Evolutionary conservation across 23 tunicate species (phyloP).

Genomic region (Phallusia fumigata): DNA sequence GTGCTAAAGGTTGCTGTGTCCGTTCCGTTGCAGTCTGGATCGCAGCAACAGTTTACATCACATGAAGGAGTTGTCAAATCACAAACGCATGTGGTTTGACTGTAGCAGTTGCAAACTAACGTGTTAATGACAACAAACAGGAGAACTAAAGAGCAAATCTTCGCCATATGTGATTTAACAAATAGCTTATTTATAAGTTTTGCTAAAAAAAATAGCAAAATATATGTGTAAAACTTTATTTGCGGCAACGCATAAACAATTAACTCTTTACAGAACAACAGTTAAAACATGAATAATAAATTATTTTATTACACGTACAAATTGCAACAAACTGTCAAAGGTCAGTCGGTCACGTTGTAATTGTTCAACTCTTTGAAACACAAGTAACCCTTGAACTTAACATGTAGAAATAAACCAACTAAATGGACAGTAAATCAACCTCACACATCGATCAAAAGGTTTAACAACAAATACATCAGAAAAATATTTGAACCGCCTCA

Average conservation of each 20-base stretch:
- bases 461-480: background rate
- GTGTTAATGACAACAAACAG: background rate
- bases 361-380: too few relatives aligned
- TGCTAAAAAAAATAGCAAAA: too few relatives aligned
- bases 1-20: conserved; percentile 38
- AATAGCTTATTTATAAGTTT: too few relatives aligned
- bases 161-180: too few relatives aligned
- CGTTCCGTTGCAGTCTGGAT: conserved; percentile 45
- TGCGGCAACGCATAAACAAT: background rate
- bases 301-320: background rate
- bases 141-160: background rate
- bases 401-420: too few relatives aligned
- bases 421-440: too few relatives aligned
- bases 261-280: background rate
- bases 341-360: too few relatives aligned
- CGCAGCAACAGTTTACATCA: conserved; percentile 93
- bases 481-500: background rate
- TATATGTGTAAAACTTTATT: too few relatives aligned
- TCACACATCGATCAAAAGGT: too few relatives aligned
- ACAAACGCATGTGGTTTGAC: conserved; percentile 56
- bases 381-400: too few relatives aligned
- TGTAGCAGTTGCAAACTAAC: background rate
- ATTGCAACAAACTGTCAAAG: too few relatives aligned
- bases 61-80: conserved; percentile 39
- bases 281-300: too few relatives aligned